These are phyloP conservation scores for Lithophane leautieri DNA, from an alignment of 2,888 invertebrate species.

Conservation along the genomic window DNA sequence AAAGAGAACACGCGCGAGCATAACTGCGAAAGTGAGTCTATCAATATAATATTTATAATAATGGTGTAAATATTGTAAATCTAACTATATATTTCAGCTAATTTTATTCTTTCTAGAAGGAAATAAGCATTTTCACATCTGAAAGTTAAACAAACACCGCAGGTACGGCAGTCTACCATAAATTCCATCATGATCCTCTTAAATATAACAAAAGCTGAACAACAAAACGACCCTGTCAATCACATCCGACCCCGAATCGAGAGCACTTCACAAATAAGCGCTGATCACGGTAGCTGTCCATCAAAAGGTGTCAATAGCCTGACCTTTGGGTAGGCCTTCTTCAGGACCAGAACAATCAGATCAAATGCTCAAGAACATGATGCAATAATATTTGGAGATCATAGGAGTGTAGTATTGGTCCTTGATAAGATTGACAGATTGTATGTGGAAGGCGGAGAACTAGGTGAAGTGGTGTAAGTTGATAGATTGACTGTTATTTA, in stretches of 20 bases:
- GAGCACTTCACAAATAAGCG: slow-evolving; percentile 55
- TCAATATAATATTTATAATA: background rate
- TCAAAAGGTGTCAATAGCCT: slow-evolving; percentile 39
- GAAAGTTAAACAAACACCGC: background rate
- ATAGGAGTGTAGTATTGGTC: slow-evolving; percentile 27
- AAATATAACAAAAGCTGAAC: slow-evolving; percentile 39
- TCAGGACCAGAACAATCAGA: slow-evolving; percentile 59
- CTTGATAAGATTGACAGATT: slow-evolving; percentile 35
- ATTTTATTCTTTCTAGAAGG: background rate
- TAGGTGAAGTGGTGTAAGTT: slow-evolving; percentile 8
- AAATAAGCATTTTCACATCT: background rate
- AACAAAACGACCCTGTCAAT: slow-evolving; percentile 45
- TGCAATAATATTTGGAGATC: slow-evolving; percentile 34
- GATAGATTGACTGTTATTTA: slow-evolving; percentile 6
- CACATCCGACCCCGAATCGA: slow-evolving; percentile 52
- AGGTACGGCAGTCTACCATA: background rate
- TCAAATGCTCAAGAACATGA: slow-evolving; percentile 36
- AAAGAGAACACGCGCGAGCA: background rate
- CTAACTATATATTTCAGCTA: background rate
- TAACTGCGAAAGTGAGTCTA: background rate
- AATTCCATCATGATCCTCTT: slow-evolving; percentile 30
- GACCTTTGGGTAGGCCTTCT: slow-evolving; percentile 54
- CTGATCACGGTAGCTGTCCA: slow-evolving; percentile 64
- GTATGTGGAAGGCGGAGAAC: background rate
- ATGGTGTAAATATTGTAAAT: background rate